Evolutionary conservation across 2,888 invertebrate species (phyloP).

Genomic region (Agrochola litura): DNA sequence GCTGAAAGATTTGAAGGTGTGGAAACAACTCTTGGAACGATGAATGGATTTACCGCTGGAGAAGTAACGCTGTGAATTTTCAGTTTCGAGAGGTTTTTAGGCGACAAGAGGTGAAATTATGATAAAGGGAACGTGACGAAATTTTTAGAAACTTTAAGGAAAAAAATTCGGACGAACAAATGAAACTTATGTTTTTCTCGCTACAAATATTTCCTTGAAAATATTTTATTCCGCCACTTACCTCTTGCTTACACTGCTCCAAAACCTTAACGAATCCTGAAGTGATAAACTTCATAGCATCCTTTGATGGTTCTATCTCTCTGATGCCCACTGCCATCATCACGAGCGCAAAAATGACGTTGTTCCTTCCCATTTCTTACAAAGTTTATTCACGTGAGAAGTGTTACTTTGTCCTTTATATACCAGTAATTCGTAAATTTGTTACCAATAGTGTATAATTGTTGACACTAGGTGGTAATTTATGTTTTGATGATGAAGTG

Average conservation of each 20-base stretch:
- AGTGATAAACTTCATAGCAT: conserved; percentile 77
- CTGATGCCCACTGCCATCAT: conserved; percentile 59
- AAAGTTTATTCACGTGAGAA: not conserved
- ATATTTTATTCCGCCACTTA: conserved; percentile 51
- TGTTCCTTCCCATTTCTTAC: conserved; percentile 43
- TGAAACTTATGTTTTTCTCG: no score
- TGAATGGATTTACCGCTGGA: not conserved
- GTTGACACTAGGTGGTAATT: conserved; percentile 13
- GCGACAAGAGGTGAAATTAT: not conserved
- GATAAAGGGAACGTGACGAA: not conserved
- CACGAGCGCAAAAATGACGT: conserved; percentile 47
- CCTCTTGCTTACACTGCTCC: conserved; percentile 80
- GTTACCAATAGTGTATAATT: conserved; percentile 42
- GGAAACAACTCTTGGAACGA: not conserved
- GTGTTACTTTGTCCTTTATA: conserved; percentile 47
- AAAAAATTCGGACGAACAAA: no score
- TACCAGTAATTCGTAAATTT: conserved; percentile 34
- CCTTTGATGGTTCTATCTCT: conserved; percentile 68
- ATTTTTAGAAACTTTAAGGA: not conserved
- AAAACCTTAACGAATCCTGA: conserved; percentile 79
- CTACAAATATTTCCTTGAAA: no score
- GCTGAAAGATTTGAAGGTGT: conserved; percentile 65
- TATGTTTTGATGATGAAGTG: conserved; percentile 16
- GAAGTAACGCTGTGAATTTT: not conserved
- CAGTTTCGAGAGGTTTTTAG: not conserved